phyloP scores from a whole-genome alignment of 2,888 invertebrate genomes.

The Coremacera marginata region DNA sequence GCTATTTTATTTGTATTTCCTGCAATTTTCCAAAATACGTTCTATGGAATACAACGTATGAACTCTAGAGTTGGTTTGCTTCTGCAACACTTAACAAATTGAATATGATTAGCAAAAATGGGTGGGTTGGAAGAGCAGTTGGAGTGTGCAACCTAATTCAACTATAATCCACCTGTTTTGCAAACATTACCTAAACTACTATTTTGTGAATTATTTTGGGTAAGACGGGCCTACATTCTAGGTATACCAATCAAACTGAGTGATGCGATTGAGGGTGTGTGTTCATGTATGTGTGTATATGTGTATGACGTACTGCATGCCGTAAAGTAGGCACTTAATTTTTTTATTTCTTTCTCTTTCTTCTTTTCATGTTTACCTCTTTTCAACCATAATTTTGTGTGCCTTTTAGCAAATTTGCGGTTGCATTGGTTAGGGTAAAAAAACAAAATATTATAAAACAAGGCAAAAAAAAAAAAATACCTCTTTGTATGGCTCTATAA shows the following conservation, averaged over 20 bases:
- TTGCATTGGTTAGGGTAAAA: not conserved
- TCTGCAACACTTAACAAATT: constrained; percentile 22
- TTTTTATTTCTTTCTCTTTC: constrained; percentile 43
- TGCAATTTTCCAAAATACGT: not conserved
- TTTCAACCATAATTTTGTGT: not conserved
- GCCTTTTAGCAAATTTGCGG: constrained; percentile 31
- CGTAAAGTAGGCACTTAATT: constrained; percentile 32
- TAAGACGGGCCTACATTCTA: not conserved
- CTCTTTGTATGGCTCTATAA: not conserved
- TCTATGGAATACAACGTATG: not conserved
- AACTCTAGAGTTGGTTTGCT: not conserved
- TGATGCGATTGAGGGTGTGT: not conserved
- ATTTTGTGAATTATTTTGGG: not conserved
- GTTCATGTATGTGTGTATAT: not conserved
- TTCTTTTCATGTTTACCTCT: constrained; percentile 13
- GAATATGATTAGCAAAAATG: constrained; percentile 17
- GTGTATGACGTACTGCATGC: not conserved
- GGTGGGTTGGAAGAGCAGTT: not conserved
- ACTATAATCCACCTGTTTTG: not conserved
- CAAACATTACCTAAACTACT: not conserved
- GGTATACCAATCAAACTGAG: not conserved
- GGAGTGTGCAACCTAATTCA: not conserved
- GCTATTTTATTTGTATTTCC: too few species aligned
- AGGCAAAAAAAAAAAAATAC: not conserved
- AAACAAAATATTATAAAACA: not conserved